Evolutionary conservation across 2,888 invertebrate genomes (phyloP).

Genomic region (Cyaniris semiargus): DNA sequence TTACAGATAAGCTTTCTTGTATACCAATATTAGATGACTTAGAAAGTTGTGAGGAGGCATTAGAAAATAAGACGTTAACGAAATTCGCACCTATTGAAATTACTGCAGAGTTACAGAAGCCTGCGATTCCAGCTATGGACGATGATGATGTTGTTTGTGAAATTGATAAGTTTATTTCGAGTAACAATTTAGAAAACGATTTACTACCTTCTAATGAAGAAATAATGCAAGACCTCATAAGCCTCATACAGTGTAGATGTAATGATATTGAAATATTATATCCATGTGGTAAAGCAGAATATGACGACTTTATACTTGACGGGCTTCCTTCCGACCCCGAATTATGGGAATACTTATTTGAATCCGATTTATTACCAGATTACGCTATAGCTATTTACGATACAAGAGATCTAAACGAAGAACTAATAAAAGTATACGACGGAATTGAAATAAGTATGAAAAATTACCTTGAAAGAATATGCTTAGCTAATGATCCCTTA

Average conservation of each 20-base stretch:
- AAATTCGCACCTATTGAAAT: slow-evolving; percentile 66
- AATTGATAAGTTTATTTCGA: slow-evolving; percentile 58
- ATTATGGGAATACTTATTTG: slow-evolving; percentile 68
- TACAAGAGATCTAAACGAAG: slow-evolving; percentile 64
- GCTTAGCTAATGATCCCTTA: slow-evolving; percentile 57
- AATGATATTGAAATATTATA: not conserved
- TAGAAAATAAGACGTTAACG: slow-evolving; percentile 46
- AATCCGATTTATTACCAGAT: slow-evolving; percentile 73
- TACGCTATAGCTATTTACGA: slow-evolving; percentile 79
- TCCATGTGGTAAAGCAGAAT: slow-evolving; percentile 45
- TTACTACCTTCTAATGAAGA: slow-evolving; percentile 67
- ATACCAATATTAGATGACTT: slow-evolving; percentile 60
- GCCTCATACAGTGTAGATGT: slow-evolving; percentile 47
- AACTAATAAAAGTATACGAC: slow-evolving; percentile 58
- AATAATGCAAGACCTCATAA: slow-evolving; percentile 62
- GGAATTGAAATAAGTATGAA: slow-evolving; percentile 55
- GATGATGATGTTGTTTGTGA: slow-evolving; percentile 69
- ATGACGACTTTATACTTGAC: slow-evolving; percentile 82
- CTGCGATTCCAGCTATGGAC: slow-evolving; percentile 65
- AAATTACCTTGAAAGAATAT: slow-evolving; percentile 55
- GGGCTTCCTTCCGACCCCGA: slow-evolving; percentile 76
- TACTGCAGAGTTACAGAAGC: slow-evolving; percentile 48
- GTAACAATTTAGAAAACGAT: slow-evolving; percentile 67
- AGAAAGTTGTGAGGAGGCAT: slow-evolving; percentile 50
- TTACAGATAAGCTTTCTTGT: slow-evolving; percentile 44